phyloP scores from a whole-genome alignment of 2,797 vertebrate genomes.

The Knipowitschia caucasica region DNA sequence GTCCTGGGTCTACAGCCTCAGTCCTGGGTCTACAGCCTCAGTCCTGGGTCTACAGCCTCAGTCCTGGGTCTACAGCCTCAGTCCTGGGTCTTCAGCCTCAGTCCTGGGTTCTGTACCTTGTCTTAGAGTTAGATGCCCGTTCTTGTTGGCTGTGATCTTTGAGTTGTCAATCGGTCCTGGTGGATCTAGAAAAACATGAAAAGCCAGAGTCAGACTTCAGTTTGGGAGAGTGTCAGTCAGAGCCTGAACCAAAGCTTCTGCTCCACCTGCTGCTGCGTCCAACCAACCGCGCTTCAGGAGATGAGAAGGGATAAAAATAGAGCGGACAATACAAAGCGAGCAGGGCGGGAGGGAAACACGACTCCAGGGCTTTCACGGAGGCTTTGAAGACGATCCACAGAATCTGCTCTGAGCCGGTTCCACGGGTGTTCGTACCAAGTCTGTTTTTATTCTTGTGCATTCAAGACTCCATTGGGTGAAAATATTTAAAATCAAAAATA shows the following conservation, averaged over 20 bases:
- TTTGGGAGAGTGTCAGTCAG: too few species aligned
- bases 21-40: too few species aligned
- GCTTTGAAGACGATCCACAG: slow-evolving; percentile 60
- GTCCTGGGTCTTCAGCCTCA: too few species aligned
- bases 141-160: slow-evolving; percentile 92
- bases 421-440: slow-evolving; percentile 40
- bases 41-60: too few species aligned
- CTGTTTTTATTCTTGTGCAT: slow-evolving; percentile 20
- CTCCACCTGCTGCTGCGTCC: slow-evolving; percentile 18
- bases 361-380: slow-evolving; percentile 36
- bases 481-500: too few species aligned
- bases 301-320: slow-evolving; percentile 60
- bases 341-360: slow-evolving; percentile 41
- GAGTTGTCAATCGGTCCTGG: slow-evolving; percentile 95
- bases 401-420: slow-evolving; percentile 16
- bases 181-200: too few species aligned
- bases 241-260: neutral
- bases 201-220: too few species aligned
- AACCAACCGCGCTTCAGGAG: slow-evolving; percentile 21
- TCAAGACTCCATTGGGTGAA: neutral
- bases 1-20: too few species aligned
- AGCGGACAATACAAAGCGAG: slow-evolving; percentile 59
- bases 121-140: slow-evolving; percentile 86
- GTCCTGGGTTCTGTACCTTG: slow-evolving; percentile 90
- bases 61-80: too few species aligned